A percentile compares a stretch with the other conserved stretches of the same genome.
Evolutionary conservation across 2,113 vertebrate species (phyloP).

Genomic region (Xyliphius kryptos): DNA sequence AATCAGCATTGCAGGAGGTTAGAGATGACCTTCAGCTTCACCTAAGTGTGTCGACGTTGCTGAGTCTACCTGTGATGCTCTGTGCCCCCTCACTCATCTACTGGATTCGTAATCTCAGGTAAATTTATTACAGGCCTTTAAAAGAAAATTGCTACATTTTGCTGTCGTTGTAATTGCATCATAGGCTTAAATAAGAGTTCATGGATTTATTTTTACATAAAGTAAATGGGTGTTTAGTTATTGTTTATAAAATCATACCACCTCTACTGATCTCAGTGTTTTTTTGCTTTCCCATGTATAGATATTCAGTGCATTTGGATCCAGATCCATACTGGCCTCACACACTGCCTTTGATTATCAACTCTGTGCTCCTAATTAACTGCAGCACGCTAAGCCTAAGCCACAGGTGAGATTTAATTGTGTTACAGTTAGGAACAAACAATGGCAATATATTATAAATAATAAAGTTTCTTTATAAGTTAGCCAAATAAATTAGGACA

Average conservation of each 20-base stretch:
- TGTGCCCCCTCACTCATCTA: constrained; percentile 80
- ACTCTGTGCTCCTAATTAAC: constrained; percentile 79
- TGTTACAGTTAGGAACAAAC: neutral
- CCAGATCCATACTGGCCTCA: constrained; percentile 84
- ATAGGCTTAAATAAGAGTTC: too few relatives aligned
- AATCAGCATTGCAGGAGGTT: constrained; percentile 56
- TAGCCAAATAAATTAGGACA: too few relatives aligned
- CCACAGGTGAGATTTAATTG: constrained; percentile 20
- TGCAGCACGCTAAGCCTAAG: constrained; percentile 55
- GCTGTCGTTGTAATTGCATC: too few relatives aligned
- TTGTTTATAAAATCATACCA: neutral
- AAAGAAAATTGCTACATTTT: too few relatives aligned
- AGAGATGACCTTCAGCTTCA: constrained; percentile 79
- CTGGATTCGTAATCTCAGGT: constrained; percentile 91
- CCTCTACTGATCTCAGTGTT: neutral
- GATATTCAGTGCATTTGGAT: constrained; percentile 75
- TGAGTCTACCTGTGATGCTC: constrained; percentile 75
- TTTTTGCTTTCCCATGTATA: constrained; percentile 40
- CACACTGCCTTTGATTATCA: constrained; percentile 67
- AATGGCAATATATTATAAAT: too few relatives aligned
- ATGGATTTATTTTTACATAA: too few relatives aligned
- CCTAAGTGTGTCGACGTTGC: constrained; percentile 68
- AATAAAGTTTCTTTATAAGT: too few relatives aligned
- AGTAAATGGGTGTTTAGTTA: neutral
- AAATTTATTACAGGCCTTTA: constrained; percentile 2